phyloP scores from a whole-genome alignment of 2,888 invertebrate species.

The Linnaemya vulpina region DNA sequence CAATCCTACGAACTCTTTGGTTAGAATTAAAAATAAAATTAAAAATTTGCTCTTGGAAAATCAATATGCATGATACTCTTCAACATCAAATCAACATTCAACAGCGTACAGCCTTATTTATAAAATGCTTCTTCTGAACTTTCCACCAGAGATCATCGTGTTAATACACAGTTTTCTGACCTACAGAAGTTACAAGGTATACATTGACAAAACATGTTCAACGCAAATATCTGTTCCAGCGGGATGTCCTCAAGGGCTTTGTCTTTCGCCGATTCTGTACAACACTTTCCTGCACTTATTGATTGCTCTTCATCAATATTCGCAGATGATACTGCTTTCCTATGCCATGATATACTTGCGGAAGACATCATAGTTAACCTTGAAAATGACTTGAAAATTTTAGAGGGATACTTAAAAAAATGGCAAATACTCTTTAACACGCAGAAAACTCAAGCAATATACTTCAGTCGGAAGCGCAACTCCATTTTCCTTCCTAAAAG shows the following conservation, averaged over 20 bases:
- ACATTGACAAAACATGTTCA: too few species aligned
- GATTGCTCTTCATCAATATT: background rate
- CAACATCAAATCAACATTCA: too few species aligned
- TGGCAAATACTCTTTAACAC: background rate
- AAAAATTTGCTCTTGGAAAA: too few species aligned
- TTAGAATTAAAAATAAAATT: too few species aligned
- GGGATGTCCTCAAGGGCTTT: too few species aligned
- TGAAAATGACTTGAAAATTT: background rate
- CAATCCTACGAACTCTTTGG: too few species aligned
- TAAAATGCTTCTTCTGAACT: background rate
- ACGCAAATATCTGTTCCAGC: too few species aligned
- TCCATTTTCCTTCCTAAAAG: too few species aligned
- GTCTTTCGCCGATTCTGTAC: background rate
- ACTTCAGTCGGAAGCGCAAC: too few species aligned
- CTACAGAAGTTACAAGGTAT: background rate
- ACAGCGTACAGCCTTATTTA: background rate
- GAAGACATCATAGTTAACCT: background rate
- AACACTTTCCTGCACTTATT: too few species aligned
- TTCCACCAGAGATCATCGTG: background rate
- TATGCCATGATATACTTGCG: too few species aligned
- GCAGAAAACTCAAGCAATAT: background rate
- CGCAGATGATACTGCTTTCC: background rate
- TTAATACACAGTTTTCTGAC: background rate
- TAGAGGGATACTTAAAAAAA: background rate
- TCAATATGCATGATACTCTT: too few species aligned